Evolutionary conservation across 1,140 invertebrate species (phyloP), one percentile per base, ranked within the genome.

Genomic region (Drosophila pseudoananassae): DNA sequence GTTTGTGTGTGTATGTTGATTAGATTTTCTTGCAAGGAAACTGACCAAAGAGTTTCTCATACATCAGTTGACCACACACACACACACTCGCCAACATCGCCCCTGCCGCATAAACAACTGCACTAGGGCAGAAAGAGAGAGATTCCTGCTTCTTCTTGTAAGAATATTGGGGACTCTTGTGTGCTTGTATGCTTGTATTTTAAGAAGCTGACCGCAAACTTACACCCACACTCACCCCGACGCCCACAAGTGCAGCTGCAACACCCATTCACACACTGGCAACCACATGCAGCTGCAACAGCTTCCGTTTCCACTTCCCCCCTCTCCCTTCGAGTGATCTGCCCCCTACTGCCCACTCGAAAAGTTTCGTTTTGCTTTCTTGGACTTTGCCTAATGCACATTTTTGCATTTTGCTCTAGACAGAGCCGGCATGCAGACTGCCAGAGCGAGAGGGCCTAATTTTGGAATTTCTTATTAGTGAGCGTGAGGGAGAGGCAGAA

Each of bases 11-110:
- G 73, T 85, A 68, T 87, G 82, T 82, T 87, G 82, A 87, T 87
- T 87, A 87, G 82, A 85, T 87, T 87, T 85, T 87, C 82, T 87
- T 87, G 83, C 78, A 87, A 87, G 82, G 88, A 88, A 87, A 87
- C 82, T 88, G 78, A 87, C 78, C 82, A 82, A 87, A 84, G 81
- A 87, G 82, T 87, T 63, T 54, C 71, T 63, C 77, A 76, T 80
- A 85, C 82, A 79, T 84, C 81, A 87, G 77, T 71, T 65, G 73
- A 71, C 80, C 79, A 66, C 79, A 83, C 47, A 15, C 57, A 61
- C 49, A 65, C 43, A 57, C 49, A 53, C 29, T 12, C 52, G 45
- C 52, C 10, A 46, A 53, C 46, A 38, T 53, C 6, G 20, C 29
- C 10, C 38, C 23, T 10, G 10, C 33, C 36, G 56, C 50, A 33